Base-by-base conservation (phyloP, 2,797 vertebrate species). In the Lithobates sylvaticus region DNA sequence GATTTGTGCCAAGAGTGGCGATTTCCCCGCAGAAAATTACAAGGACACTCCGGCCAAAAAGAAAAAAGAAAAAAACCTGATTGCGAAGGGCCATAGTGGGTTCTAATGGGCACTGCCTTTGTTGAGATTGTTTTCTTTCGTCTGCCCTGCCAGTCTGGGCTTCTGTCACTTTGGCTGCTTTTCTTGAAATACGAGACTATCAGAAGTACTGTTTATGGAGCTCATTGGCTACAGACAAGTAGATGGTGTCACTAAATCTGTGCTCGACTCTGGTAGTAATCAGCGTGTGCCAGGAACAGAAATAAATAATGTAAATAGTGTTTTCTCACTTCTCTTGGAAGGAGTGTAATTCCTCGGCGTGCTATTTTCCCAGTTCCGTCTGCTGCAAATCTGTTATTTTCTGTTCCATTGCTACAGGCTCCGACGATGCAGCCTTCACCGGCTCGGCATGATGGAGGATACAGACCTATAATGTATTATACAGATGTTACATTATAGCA, bases 271-370 rank as follows among this genome's bases (percentile, higher is more conserved):
- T 47, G 44, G 13, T 47, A 47, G 44, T 47, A 47, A 47, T 64
- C 58, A 64, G 18, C 58, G 18, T 64, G 13, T 64, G 18, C 58
- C 58, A 64, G 8, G 58, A 64, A n/a, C 27, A 27, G 34, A 27
- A 70, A 70, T 70, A 70, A 70, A 70, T 27, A 70, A 54, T 18
- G 12, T 23, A 32, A 70, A 70, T 70, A 18, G n/a, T 27, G 42
- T 68, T 23, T 5, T 70, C 86, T 84, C 67, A 88, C 86, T 89
- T 86, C 76, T 88, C 90, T 85, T 86, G 89, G 76, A 92, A 90
- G 70, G 89, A 89, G 90, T 89, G 89, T 88, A 92, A 90, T 86
- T 91, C 90, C 89, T 88, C 88, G 86, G 87, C 90, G 88, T 94
- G 86, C 21, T 69, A 34, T 3, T 23, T 89, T 88, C 90, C 91